phyloP scores from a whole-genome alignment of 2,113 vertebrate species.

The Polyodon spathula region DNA sequence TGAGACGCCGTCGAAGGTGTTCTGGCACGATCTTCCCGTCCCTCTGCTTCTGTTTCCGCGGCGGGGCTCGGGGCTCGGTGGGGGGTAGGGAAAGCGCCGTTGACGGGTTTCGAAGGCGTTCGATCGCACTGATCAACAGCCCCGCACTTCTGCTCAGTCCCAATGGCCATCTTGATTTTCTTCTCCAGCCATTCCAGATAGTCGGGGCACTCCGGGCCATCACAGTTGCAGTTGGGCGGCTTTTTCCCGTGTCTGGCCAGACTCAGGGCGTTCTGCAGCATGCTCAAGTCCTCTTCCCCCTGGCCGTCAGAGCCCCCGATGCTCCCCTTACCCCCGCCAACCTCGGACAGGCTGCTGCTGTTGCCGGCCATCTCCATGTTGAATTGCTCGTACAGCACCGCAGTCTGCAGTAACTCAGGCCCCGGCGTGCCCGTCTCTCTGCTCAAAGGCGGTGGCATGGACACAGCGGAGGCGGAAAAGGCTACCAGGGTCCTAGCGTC shows the following conservation, averaged over 20 bases:
- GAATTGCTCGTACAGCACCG: conserved; percentile 79
- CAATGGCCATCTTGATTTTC: conserved; percentile 74
- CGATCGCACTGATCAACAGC: conserved; percentile 5
- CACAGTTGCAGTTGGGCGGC: conserved; percentile 89
- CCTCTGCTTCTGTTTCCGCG: conserved; percentile 48
- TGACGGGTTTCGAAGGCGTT: conserved; percentile 29
- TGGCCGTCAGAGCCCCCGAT: conserved; percentile 36
- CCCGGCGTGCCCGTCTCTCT: conserved; percentile 32
- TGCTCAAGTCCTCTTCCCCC: conserved; percentile 66
- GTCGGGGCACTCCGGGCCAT: conserved; percentile 90
- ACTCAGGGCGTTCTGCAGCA: conserved; percentile 74
- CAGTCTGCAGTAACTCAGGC: conserved; percentile 42
- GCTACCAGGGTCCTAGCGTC: conserved; percentile 84
- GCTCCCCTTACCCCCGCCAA: conserved; percentile 34
- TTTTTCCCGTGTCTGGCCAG: conserved; percentile 86
- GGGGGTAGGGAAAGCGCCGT: conserved; percentile 19
- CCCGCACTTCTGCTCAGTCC: conserved; percentile 36
- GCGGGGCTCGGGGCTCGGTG: conserved; percentile 31
- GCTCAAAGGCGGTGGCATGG: conserved; percentile 64
- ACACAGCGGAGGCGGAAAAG: conserved; percentile 78
- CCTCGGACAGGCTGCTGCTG: conserved; percentile 29
- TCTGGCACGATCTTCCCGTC: background rate
- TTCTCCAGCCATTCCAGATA: conserved; percentile 95
- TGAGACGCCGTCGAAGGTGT: conserved; percentile 31
- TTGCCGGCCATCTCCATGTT: conserved; percentile 72